Conservation (phyloP, 2,888 invertebrate species). For the Mactromeris polynyma region DNA sequence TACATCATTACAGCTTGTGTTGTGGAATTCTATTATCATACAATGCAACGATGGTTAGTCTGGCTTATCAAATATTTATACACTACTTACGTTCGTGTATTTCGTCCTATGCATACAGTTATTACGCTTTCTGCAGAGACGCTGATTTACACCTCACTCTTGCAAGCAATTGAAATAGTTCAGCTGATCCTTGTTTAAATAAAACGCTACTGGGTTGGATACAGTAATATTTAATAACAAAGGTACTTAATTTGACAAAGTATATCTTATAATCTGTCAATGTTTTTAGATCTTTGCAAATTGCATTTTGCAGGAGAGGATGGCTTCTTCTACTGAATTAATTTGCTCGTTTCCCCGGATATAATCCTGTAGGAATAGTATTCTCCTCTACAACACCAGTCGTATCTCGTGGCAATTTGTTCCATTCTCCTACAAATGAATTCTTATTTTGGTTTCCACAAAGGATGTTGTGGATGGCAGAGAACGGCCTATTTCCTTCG, state of each 20-base stretch:
- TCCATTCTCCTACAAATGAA: background rate
- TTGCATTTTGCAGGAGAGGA: background rate
- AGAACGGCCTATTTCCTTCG: background rate
- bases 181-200: background rate
- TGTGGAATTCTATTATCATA: no score
- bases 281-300: background rate
- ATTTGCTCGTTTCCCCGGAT: background rate
- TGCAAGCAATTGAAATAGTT: background rate
- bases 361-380: background rate
- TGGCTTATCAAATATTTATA: no score
- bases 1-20: no score
- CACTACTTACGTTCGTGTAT: no score
- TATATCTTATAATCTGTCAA: background rate
- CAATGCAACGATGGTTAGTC: no score
- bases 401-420: background rate
- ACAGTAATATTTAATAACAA: background rate
- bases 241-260: background rate
- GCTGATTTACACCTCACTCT: background rate
- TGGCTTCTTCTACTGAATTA: background rate
- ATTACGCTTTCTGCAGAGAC: no score
- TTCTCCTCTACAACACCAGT: background rate
- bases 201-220: no score
- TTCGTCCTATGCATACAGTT: no score
- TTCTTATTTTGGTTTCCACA: background rate
- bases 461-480: background rate